phyloP scores from a whole-genome alignment of 2,797 vertebrate genomes.

The Hyperoplus immaculatus region DNA sequence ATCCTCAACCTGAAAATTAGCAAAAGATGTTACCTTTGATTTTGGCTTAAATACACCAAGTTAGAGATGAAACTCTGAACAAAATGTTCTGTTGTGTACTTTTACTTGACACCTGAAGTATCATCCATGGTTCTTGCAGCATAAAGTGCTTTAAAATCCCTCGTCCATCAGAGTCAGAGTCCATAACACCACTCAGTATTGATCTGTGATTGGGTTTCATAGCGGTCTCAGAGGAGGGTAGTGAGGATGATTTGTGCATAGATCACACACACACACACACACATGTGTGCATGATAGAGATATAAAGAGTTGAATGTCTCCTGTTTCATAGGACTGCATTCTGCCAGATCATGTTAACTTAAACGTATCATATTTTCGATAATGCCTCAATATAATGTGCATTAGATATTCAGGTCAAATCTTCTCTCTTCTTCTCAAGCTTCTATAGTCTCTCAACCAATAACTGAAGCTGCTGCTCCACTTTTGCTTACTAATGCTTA shows the following conservation, averaged over 20 bases:
- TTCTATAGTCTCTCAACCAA: conserved; percentile 15
- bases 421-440: conserved; percentile 28
- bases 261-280: neutral
- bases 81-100: neutral
- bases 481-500: conserved; percentile 59
- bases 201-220: conserved; percentile 79
- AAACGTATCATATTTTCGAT: conserved; percentile 47
- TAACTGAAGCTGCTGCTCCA: conserved; percentile 49
- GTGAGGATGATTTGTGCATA: conserved; percentile 4
- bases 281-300: conserved; percentile 8
- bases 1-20: too few species aligned
- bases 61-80: too few species aligned
- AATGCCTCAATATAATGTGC: conserved; percentile 34
- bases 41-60: too few species aligned
- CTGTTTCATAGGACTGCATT: conserved; percentile 63
- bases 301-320: conserved; percentile 44
- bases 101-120: neutral
- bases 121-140: conserved; percentile 1
- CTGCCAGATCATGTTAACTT: conserved; percentile 51
- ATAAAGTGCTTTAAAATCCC: conserved; percentile 29
- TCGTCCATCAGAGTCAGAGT: conserved; percentile 30
- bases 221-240: conserved; percentile 57
- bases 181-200: conserved; percentile 67
- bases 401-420: conserved; percentile 17
- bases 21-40: neutral